Base-by-base conservation (phyloP, 1,140 invertebrate genomes). In the Zaprionus inermis region DNA sequence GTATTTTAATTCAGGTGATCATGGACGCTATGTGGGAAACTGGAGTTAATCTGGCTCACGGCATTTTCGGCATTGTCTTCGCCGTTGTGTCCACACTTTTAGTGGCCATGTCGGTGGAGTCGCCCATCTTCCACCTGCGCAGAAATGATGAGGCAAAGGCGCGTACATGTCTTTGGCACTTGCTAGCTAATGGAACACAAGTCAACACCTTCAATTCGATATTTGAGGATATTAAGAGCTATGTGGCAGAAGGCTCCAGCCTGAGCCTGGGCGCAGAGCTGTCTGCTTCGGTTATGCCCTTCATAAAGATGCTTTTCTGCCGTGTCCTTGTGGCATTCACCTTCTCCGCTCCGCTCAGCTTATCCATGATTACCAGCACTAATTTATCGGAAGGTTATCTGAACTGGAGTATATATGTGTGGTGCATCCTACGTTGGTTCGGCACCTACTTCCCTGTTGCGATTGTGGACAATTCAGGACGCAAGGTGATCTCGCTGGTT, bases 321-420 rank as follows among this genome's bases (percentile, higher is more conserved):
- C 88, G 89, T 11, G 72, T 78, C 63, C 75, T 91, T 14, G 82
- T 91, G 41, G 85, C 90, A 22, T 86, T 91, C 46, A 73, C 77
- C 58, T 75, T 91, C 18, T 86, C 90, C 1, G 0, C 79, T 14
- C 90, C 90, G 0, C 70, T 91, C 11, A 79, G 64, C 28, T 0
- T 7, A 1, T 60, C 78, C 0, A 52, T 81, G 30, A 0, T 46
- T 7, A 7, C 5, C 6, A 80, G 70, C 63, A 68, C 59, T 1
- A 3, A 7, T 2, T 5, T 52, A 1, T 57, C 61, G 7, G 14
- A 58, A 14, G 16, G 12, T 5, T 34, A 44, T n/a, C 14, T 16
- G 0, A 18, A 60, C 58, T 91, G 88, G 88, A 57, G 73, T 2
- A 38, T 73, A 0, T 66, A 72, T 0, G 16, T 89, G 2, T 89